Base-by-base conservation (phyloP, 2,888 invertebrate species). In the Fragum sueziense region DNA sequence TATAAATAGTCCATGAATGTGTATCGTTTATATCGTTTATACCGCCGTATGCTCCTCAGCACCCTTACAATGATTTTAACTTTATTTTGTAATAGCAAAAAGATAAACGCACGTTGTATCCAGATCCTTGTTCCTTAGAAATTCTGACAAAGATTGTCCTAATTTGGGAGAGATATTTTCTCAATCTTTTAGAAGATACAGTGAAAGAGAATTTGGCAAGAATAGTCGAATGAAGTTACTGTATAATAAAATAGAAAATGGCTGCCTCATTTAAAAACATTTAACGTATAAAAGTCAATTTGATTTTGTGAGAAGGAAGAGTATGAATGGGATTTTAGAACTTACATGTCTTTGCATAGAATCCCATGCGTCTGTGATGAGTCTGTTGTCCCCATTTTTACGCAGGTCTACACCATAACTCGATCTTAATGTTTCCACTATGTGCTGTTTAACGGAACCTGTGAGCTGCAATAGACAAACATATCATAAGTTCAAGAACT, bases 351-450 rank as follows among this genome's bases (percentile, higher is more conserved):
- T 86, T 82, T 91, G 91, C 87, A 91, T 87, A 71, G 91, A 88
- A 74, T 91, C 91, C 91, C 91, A 91, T 1, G 91, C 89, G 57
- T 91, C 90, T 61, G 91, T 91, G 11, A 91, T 85, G 1, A 90
- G 74, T 61, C 88, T 84, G 77, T 91, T 90, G 37, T 89, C 84
- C 7, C 88, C 78, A 73, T 87, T 88, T 51, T 86, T 85, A 61
- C 89, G 79, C 17, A 87, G 75, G 59, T 90, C 88, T 47, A 87
- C 76, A 20, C 91, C 91, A 79, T 91, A 91, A 22, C 87, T 79
- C 29, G 75, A 71, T 62, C 79, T 78, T 67, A 91, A 79, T 20
- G 89, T 86, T 11, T 79, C 31, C 20, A 76, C 62, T 82, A 91
- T 87, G 17, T 87, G 78, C 3, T 59, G 41, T 75, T 87, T 85